These are phyloP conservation scores for Drosophila nigritarsus DNA, from an alignment of 2,888 invertebrate species.

Conservation along the genomic window DNA sequence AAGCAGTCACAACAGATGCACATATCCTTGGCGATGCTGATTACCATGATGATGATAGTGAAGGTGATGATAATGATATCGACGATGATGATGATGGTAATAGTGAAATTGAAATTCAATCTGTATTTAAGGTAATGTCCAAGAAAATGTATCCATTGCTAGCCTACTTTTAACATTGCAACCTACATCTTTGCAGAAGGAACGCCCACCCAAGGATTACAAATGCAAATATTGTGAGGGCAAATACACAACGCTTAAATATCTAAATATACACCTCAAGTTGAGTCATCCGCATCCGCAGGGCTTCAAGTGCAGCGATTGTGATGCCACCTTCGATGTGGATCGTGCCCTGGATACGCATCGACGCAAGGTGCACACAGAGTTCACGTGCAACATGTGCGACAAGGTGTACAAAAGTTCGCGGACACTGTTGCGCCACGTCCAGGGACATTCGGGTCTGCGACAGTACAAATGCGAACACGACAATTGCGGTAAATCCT, in stretches of 20 bases:
- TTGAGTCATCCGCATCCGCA: conserved; percentile 69
- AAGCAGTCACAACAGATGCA: neutral
- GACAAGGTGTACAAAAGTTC: conserved; percentile 73
- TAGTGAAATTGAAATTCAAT: conserved; percentile 33
- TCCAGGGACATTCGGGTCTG: conserved; percentile 68
- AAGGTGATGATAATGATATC: neutral
- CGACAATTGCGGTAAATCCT: conserved; percentile 77
- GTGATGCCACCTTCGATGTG: conserved; percentile 57
- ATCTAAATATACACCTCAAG: conserved; percentile 66
- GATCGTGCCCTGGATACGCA: conserved; percentile 66
- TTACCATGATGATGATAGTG: conserved; percentile 5
- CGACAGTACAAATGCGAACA: conserved; percentile 68
- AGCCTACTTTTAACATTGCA: neutral
- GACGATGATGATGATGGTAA: conserved; percentile 9
- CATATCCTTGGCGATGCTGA: conserved; percentile 13
- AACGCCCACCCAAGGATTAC: conserved; percentile 47
- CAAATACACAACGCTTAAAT: conserved; percentile 60
- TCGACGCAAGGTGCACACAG: conserved; percentile 64
- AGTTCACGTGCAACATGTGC: conserved; percentile 64
- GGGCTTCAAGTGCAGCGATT: conserved; percentile 66
- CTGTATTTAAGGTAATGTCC: conserved; percentile 52
- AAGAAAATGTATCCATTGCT: neutral
- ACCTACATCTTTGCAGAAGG: conserved; percentile 30
- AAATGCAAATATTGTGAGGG: conserved; percentile 57
- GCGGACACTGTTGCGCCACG: conserved; percentile 66